Conservation (phyloP, 2,113 vertebrate species). For the Orientallactaga bullata region DNA sequence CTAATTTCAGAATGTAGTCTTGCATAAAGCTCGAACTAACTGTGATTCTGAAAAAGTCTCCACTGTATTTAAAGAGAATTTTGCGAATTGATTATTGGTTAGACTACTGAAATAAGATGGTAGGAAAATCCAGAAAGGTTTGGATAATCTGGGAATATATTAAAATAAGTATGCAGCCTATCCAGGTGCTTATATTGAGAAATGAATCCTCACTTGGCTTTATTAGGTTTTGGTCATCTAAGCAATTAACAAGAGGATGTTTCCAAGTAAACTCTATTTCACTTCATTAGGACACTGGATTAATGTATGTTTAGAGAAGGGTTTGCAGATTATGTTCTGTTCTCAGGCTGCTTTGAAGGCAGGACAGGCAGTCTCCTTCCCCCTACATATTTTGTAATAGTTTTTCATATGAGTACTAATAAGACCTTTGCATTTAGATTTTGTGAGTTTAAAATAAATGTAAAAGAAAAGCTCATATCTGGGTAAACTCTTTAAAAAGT, state of each 20-base stretch:
- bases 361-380: fast-evolving
- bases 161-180: neutral
- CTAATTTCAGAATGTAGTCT: neutral
- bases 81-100: neutral
- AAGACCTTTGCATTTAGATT: neutral
- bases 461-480: neutral
- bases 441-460: neutral
- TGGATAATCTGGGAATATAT: neutral
- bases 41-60: neutral
- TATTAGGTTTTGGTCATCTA: constrained; percentile 19
- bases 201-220: neutral
- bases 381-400: neutral
- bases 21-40: neutral
- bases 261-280: constrained; percentile 31
- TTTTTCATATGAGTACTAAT: neutral
- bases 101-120: neutral
- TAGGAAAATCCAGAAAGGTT: neutral
- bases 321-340: neutral
- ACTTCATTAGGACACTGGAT: neutral
- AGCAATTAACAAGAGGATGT: neutral
- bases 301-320: neutral
- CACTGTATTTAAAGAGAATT: neutral
- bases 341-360: fast-evolving
- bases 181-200: neutral
- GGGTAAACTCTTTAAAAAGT: constrained; percentile 53